Conservation (phyloP, 2,797 vertebrate species). For the Phoebastria nigripes region DNA sequence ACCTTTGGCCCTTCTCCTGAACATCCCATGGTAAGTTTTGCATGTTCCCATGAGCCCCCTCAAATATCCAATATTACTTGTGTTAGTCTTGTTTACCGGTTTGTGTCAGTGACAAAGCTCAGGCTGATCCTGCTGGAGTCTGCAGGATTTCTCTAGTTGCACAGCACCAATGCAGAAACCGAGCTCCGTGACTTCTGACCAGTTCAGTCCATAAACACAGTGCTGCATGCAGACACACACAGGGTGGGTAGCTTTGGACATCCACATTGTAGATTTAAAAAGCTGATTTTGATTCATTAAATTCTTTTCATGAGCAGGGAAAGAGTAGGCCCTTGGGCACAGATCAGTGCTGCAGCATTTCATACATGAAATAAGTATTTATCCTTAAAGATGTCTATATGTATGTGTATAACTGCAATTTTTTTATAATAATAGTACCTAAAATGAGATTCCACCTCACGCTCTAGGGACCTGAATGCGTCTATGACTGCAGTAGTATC, state of each 20-base stretch:
- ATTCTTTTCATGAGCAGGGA: background rate
- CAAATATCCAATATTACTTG: background rate
- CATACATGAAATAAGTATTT: background rate
- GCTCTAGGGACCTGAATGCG: background rate
- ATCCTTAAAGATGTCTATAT: background rate
- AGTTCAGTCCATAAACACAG: background rate
- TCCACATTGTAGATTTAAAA: background rate
- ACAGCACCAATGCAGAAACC: background rate
- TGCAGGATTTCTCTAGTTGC: background rate
- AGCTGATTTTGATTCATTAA: background rate
- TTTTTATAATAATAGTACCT: background rate
- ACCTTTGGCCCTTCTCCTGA: background rate
- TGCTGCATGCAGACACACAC: background rate
- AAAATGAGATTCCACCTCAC: background rate
- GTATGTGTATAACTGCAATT: background rate
- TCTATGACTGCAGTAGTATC: background rate
- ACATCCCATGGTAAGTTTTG: background rate
- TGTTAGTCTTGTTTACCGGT: background rate
- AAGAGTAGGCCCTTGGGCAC: background rate
- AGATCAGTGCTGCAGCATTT: too few relatives aligned
- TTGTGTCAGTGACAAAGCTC: background rate
- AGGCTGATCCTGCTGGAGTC: background rate
- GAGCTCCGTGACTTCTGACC: background rate
- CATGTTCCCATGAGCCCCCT: background rate
- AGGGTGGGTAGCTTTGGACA: background rate